These are phyloP conservation scores for Montipora capricornis DNA, from an alignment of 64 coral and sea anemone species.

Conservation along the genomic window DNA sequence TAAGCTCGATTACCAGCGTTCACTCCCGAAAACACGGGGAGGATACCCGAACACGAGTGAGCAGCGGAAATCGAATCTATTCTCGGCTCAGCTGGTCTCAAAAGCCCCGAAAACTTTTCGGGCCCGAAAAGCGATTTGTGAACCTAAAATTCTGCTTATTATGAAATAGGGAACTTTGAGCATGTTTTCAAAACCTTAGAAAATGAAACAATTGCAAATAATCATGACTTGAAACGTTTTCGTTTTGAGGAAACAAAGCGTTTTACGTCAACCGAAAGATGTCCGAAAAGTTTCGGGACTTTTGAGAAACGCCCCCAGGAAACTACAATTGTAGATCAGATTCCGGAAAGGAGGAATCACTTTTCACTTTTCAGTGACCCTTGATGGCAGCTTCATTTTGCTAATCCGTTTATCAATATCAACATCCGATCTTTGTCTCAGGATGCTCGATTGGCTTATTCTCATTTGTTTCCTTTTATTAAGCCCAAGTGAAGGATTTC, in stretches of 20 bases:
- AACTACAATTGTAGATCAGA: background rate
- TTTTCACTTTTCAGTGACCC: background rate
- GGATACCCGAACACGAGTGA: too few relatives aligned
- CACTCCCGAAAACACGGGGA: too few relatives aligned
- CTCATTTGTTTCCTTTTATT: too few relatives aligned
- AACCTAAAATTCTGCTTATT: too few relatives aligned
- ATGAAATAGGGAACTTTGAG: background rate
- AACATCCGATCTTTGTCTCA: background rate
- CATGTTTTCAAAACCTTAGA: background rate
- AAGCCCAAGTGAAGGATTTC: background rate
- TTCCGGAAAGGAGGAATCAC: background rate
- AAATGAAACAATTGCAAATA: background rate
- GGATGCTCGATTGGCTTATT: background rate
- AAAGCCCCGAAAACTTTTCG: too few relatives aligned
- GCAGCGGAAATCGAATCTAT: too few relatives aligned
- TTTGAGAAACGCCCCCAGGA: background rate
- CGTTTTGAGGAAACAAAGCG: too few relatives aligned
- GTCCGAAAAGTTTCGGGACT: too few relatives aligned
- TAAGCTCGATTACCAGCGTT: too few relatives aligned
- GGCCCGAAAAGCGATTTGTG: too few relatives aligned
- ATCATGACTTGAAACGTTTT: background rate
- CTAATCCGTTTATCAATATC: background rate
- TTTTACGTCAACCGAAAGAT: too few relatives aligned
- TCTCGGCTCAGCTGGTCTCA: background rate
- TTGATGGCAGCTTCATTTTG: background rate